Evolutionary conservation across 2,888 invertebrate genomes (phyloP).

Genomic region (Chrysopilus asiliformis): DNA sequence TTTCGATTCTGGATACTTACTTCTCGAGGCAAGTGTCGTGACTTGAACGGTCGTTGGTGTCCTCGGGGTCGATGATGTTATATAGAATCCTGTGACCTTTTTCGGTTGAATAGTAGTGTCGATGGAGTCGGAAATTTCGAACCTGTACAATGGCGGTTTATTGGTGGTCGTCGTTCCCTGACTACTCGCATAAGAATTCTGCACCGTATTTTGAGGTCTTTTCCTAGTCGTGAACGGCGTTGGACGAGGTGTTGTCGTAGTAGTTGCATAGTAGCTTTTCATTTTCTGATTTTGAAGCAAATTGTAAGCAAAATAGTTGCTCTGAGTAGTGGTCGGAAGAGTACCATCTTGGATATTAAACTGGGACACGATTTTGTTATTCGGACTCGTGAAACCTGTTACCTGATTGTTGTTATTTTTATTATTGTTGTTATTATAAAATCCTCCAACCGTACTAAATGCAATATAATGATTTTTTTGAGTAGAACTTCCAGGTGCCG

Average conservation of each 20-base stretch:
- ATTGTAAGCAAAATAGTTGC: conserved; percentile 33
- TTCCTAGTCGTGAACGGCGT: conserved; percentile 5
- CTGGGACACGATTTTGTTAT: conserved; percentile 21
- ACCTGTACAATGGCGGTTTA: not conserved
- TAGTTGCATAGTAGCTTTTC: conserved; percentile 25
- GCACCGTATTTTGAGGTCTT: no score
- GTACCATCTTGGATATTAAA: conserved; percentile 22
- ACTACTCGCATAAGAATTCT: conserved; percentile 4
- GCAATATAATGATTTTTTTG: conserved; percentile 42
- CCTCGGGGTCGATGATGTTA: conserved; percentile 1
- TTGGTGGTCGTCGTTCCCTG: conserved; percentile 2
- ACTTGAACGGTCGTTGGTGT: not conserved
- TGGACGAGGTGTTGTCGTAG: conserved; percentile 14
- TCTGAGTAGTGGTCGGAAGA: conserved; percentile 25
- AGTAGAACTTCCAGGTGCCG: conserved; percentile 16
- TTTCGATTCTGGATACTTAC: no score
- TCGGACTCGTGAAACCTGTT: conserved; percentile 15
- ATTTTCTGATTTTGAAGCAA: conserved; percentile 33
- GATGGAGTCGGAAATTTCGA: not conserved
- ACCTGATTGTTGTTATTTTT: conserved; percentile 19
- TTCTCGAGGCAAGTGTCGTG: conserved; percentile 16
- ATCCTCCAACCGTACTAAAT: conserved; percentile 42
- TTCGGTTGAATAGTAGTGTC: not conserved
- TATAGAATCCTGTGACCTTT: conserved; percentile 3
- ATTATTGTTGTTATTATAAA: conserved; percentile 38